phyloP scores from a whole-genome alignment of 2,888 invertebrate species.

The Torymus tubicola region DNA sequence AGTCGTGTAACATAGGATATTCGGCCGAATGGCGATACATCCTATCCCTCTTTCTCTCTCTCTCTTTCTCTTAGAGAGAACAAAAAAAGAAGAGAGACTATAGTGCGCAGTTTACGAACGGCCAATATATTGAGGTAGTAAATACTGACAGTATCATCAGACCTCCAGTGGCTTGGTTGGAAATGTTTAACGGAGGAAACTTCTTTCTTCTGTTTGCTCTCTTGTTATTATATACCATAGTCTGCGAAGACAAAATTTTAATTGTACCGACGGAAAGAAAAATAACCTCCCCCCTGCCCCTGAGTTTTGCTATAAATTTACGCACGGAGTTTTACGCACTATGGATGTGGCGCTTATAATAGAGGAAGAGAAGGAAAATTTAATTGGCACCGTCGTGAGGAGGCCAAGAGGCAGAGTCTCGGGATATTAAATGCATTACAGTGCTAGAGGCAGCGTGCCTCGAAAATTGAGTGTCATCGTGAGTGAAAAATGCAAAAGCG shows the following conservation, averaged over 20 bases:
- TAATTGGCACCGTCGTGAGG: background rate
- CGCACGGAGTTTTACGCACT: too few relatives aligned
- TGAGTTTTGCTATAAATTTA: too few relatives aligned
- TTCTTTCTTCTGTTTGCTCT: too few relatives aligned
- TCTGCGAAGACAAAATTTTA: too few relatives aligned
- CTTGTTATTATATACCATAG: too few relatives aligned
- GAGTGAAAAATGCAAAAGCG: slow-evolving; percentile 4
- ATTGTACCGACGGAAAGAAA: too few relatives aligned
- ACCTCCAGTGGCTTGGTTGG: too few relatives aligned
- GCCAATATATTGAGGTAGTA: too few relatives aligned
- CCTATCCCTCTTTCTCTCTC: background rate
- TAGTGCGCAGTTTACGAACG: background rate
- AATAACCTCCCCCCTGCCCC: too few relatives aligned
- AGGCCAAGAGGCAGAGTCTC: too few relatives aligned
- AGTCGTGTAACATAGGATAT: slow-evolving; percentile 1
- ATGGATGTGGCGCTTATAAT: background rate
- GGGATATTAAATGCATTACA: slow-evolving; percentile 13
- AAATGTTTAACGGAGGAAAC: too few relatives aligned
- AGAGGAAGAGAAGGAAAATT: slow-evolving; percentile 6
- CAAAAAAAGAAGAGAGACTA: background rate
- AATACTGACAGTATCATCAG: too few relatives aligned
- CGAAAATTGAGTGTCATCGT: slow-evolving; percentile 10
- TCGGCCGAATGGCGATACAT: slow-evolving; percentile 7
- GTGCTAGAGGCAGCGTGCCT: background rate
- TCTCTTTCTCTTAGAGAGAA: background rate